These are phyloP conservation scores for Tanytarsus gracilentus DNA, from an alignment of 2,888 invertebrate genomes.

Conservation along the genomic window DNA sequence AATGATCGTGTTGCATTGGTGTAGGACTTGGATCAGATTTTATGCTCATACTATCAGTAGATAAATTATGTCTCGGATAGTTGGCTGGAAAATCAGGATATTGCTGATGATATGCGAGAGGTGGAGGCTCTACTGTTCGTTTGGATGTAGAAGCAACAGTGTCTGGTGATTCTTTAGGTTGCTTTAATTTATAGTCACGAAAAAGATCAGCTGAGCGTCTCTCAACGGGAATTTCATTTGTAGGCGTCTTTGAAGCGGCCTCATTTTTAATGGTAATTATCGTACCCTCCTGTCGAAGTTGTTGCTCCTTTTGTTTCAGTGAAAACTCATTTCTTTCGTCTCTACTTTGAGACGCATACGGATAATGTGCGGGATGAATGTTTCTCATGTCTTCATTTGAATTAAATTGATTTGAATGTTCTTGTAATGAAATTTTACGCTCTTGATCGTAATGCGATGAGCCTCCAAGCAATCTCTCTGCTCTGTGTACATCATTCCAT, in stretches of 20 bases:
- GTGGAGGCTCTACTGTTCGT: background rate
- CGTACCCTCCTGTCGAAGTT: constrained; percentile 19
- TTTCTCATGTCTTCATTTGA: constrained; percentile 12
- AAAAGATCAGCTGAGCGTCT: constrained; percentile 3
- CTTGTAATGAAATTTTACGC: background rate
- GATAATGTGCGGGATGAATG: constrained; percentile 16
- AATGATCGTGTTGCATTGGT: background rate
- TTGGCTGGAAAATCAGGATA: constrained; percentile 8
- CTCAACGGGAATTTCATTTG: constrained; percentile 1
- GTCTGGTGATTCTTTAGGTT: constrained; percentile 14
- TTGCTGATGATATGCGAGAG: background rate
- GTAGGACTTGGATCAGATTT: background rate
- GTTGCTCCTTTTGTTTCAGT: constrained; percentile 24
- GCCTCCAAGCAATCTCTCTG: constrained; percentile 7
- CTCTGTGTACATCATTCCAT: constrained; percentile 8
- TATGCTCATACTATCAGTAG: background rate
- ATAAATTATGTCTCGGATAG: background rate
- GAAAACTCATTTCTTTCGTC: constrained; percentile 15
- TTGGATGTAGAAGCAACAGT: too few relatives aligned
- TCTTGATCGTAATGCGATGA: constrained; percentile 8
- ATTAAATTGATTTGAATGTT: background rate
- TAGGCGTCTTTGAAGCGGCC: background rate
- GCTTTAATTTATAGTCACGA: constrained; percentile 21
- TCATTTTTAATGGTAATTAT: constrained; percentile 19
- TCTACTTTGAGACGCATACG: background rate